phyloP scores from a whole-genome alignment of 1,140 invertebrate species.

The Cyclina sinensis region DNA sequence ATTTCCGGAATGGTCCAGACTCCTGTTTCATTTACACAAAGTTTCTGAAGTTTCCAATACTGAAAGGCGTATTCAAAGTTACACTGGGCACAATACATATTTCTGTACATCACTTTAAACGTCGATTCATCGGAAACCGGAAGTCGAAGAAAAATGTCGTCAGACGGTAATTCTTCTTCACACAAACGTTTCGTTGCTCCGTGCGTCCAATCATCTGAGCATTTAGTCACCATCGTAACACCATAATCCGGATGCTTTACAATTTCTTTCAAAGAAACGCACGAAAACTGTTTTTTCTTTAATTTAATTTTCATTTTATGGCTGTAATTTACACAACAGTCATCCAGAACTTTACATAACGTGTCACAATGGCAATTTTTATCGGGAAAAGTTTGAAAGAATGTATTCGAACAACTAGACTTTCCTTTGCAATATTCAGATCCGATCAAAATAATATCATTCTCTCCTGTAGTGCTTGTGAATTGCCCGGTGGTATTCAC shows the following conservation, averaged over 20 bases:
- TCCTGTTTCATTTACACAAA: not conserved
- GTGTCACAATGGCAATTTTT: slow-evolving; percentile 53
- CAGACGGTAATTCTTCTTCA: not conserved
- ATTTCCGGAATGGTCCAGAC: not conserved
- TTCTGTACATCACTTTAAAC: slow-evolving; percentile 7
- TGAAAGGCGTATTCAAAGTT: slow-evolving; percentile 13
- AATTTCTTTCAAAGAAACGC: not conserved
- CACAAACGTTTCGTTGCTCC: not conserved
- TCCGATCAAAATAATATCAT: not conserved
- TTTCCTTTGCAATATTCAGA: not conserved
- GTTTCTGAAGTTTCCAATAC: not conserved
- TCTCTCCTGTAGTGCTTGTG: too few species aligned
- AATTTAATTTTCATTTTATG: not conserved
- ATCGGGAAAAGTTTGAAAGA: slow-evolving; percentile 17
- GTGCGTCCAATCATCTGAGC: not conserved
- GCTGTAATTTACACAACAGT: slow-evolving; percentile 22
- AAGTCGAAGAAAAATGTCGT: slow-evolving; percentile 6
- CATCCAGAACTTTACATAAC: slow-evolving; percentile 10
- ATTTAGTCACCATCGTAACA: slow-evolving; percentile 26
- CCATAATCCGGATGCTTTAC: not conserved
- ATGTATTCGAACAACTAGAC: not conserved
- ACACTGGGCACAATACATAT: slow-evolving; percentile 35
- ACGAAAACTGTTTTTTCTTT: slow-evolving; percentile 12
- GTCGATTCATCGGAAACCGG: slow-evolving; percentile 15
- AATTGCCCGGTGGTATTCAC: too few species aligned